phyloP scores from a whole-genome alignment of 2,797 vertebrate species.

The Molossus molossus region DNA sequence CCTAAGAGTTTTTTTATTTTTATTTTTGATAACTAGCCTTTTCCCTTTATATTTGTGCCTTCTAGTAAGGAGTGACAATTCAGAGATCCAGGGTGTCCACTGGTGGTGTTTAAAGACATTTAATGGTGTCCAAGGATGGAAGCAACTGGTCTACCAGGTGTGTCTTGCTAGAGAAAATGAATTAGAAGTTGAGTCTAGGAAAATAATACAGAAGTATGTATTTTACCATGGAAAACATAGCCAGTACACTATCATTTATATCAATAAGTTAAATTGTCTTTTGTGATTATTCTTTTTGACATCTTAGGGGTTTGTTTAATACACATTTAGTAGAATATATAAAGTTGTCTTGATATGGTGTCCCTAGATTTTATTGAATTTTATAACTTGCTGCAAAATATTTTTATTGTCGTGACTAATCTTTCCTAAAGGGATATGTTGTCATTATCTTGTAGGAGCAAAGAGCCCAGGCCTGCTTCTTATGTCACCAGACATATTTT shows the following conservation, averaged over 20 bases:
- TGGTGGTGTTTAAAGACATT: not conserved
- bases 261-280: not conserved
- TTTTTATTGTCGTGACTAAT: not conserved
- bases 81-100: not conserved
- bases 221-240: not conserved
- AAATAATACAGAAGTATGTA: not conserved
- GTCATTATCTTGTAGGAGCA: not conserved
- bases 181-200: not conserved
- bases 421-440: not conserved
- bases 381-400: not conserved
- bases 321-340: not conserved
- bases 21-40: not conserved
- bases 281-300: not conserved
- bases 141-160: not conserved
- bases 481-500: not conserved
- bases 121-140: not conserved
- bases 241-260: conserved; percentile 14
- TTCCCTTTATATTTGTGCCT: not conserved
- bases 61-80: not conserved
- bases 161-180: not conserved
- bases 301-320: not conserved
- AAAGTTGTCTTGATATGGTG: not conserved
- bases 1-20: not conserved
- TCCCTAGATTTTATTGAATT: not conserved
- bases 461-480: not conserved